Base-by-base conservation (phyloP, 37 sponge, comb jelly and placozoan genomes). In the Ianthella basta region DNA sequence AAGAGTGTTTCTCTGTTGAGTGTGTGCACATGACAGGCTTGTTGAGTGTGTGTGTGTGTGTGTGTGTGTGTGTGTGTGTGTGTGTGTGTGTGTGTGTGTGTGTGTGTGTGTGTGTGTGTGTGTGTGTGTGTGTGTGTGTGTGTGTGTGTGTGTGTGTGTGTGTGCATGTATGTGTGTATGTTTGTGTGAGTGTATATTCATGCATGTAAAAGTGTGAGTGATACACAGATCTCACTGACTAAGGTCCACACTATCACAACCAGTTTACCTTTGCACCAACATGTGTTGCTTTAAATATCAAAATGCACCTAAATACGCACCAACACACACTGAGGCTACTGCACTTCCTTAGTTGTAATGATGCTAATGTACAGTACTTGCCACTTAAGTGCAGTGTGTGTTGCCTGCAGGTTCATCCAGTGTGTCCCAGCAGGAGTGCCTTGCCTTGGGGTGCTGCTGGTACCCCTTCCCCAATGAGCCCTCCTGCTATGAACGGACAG, bases 401-500 rank as follows among this genome's bases (percentile, higher is more conserved):
- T 16, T 30, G 1, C 33, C 1, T 32, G 32, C 34, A 69, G 70
- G 70, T n/a, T 29, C 29, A 18, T 30, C 34, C 32, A 35, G 70
- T 2, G 25, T 69, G 20, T 40, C 37, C 78, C 78, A 50, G 53
- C 78, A 59, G 34, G 60, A 33, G 15, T 80, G 81, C 55, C 38
- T 41, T 13, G 40, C 23, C 54, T 5, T 40, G 53, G 78, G 54
- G n/a, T 75, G 78, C 54, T 75, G 78, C 53, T 75, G 78, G 78
- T 19, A 75, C 18, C 25, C 44, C 54, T 40, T 44, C 53, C 44
- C 37, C n/a, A 40, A 59, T 41, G 77, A 65, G 35, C 88, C 88
- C 4, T 88, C 73, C 72, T 92, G 92, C 39, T 92, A 85, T 55
- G 38, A 82, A 25, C 80, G 81, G 78, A 81, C 61, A 15, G 59